Evolutionary conservation across 2,888 invertebrate genomes (phyloP).

Genomic region (Hemistola chrysoprasaria): DNA sequence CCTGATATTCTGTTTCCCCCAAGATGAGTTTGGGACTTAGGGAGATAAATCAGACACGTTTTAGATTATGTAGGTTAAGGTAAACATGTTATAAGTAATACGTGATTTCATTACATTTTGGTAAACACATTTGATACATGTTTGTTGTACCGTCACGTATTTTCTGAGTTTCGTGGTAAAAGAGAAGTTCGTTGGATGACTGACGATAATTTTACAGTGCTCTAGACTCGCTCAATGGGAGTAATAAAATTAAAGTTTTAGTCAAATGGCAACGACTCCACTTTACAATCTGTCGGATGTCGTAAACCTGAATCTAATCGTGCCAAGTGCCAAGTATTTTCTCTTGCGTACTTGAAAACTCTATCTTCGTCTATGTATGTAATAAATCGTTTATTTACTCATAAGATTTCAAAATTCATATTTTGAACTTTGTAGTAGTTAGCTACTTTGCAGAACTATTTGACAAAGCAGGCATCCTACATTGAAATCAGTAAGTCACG

Average conservation of each 20-base stretch:
- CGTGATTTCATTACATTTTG: constrained; percentile 9
- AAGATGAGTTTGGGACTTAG: constrained; percentile 2
- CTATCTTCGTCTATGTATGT: no score
- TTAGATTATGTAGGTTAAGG: constrained; percentile 13
- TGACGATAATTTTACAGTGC: constrained; percentile 21
- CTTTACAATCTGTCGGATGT: constrained; percentile 26
- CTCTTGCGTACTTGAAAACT: no score
- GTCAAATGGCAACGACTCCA: constrained; percentile 23
- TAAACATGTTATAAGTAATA: constrained; percentile 13
- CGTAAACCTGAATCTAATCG: constrained; percentile 28
- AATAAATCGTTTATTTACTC: no score
- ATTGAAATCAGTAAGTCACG: no score
- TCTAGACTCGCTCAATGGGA: constrained; percentile 20
- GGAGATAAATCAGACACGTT: constrained; percentile 16
- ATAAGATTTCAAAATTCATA: no score
- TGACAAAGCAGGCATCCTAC: no score
- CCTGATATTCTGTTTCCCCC: constrained; percentile 12
- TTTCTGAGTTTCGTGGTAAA: constrained; percentile 12
- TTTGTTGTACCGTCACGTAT: constrained; percentile 1
- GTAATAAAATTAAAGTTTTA: constrained; percentile 26
- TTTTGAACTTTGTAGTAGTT: no score
- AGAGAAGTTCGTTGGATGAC: constrained; percentile 15
- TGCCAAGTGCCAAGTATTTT: constrained; percentile 5
- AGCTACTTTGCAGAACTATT: no score
- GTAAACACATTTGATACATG: constrained; percentile 3